Conservation (phyloP, 1,140 invertebrate genomes). For the Babylonia areolata region DNA sequence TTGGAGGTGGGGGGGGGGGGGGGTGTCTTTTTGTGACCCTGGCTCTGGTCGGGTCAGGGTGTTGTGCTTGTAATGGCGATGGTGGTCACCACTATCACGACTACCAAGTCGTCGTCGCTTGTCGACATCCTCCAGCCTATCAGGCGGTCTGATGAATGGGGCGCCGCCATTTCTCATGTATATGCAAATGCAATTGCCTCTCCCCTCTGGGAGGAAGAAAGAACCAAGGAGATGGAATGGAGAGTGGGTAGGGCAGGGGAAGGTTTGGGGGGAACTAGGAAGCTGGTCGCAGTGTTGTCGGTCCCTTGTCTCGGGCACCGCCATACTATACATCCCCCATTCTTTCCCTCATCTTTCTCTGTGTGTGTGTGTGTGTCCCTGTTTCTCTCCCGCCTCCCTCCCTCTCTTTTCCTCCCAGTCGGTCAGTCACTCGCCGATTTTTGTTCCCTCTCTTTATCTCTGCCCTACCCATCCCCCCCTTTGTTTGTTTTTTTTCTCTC, state of each 20-base stretch:
- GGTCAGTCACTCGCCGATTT: not conserved
- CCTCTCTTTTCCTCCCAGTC: not conserved
- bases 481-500: too few species aligned
- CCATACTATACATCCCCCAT: too few species aligned
- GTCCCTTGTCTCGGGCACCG: too few species aligned
- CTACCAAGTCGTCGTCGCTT: too few species aligned
- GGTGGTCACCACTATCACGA: not conserved
- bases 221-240: too few species aligned
- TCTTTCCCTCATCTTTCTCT: too few species aligned
- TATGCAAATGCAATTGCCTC: conserved; percentile 2
- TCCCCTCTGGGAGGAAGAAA: not conserved
- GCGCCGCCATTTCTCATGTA: conserved; percentile 5
- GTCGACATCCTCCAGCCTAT: not conserved
- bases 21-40: too few species aligned
- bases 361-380: too few species aligned
- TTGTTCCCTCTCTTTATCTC: not conserved
- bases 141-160: not conserved
- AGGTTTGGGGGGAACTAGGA: not conserved
- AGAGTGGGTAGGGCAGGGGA: not conserved
- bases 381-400: not conserved
- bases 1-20: too few species aligned
- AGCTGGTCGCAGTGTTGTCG: too few species aligned
- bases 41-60: too few species aligned
- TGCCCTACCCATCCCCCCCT: not conserved
- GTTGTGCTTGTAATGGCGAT: too few species aligned